Evolutionary conservation across 1,140 invertebrate genomes (phyloP).

Genomic region (Dendrolimus punctatus): DNA sequence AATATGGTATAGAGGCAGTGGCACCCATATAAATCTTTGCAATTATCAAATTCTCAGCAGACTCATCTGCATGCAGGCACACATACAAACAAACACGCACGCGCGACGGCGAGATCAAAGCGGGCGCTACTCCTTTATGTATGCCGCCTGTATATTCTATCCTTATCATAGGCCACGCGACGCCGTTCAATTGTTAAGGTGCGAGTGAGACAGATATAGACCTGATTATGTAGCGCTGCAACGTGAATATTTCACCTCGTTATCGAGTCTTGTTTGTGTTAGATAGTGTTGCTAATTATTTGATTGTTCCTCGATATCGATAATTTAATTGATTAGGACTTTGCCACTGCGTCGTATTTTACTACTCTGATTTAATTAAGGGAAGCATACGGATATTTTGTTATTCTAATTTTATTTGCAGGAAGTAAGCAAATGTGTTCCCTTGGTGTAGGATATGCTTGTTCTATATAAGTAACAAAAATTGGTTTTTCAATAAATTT

Average conservation of each 20-base stretch:
- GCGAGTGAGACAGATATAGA: slow-evolving; percentile 44
- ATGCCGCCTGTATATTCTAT: slow-evolving; percentile 61
- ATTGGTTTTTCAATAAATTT: too few species aligned
- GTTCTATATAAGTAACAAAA: too few species aligned
- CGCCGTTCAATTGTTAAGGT: slow-evolving; percentile 25
- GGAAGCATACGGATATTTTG: too few species aligned
- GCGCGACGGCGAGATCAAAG: slow-evolving; percentile 66
- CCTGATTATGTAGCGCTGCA: slow-evolving; percentile 57
- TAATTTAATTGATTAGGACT: slow-evolving; percentile 11
- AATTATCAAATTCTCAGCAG: slow-evolving; percentile 69
- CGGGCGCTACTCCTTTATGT: slow-evolving; percentile 63
- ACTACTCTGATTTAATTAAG: too few species aligned
- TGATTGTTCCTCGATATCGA: slow-evolving; percentile 41
- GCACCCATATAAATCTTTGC: slow-evolving; percentile 62
- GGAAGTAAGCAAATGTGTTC: too few species aligned
- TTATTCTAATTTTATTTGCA: too few species aligned
- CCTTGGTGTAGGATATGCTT: too few species aligned
- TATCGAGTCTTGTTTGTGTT: slow-evolving; percentile 71
- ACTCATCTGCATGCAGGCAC: slow-evolving; percentile 67
- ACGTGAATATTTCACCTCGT: slow-evolving; percentile 72
- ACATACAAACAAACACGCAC: slow-evolving; percentile 53
- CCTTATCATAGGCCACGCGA: slow-evolving; percentile 49
- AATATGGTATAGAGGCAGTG: neutral
- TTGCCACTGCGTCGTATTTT: neutral
- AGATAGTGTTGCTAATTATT: slow-evolving; percentile 51